These are phyloP conservation scores for Ptilodon capucinus DNA, from an alignment of 2,888 invertebrate species.

Conservation along the genomic window DNA sequence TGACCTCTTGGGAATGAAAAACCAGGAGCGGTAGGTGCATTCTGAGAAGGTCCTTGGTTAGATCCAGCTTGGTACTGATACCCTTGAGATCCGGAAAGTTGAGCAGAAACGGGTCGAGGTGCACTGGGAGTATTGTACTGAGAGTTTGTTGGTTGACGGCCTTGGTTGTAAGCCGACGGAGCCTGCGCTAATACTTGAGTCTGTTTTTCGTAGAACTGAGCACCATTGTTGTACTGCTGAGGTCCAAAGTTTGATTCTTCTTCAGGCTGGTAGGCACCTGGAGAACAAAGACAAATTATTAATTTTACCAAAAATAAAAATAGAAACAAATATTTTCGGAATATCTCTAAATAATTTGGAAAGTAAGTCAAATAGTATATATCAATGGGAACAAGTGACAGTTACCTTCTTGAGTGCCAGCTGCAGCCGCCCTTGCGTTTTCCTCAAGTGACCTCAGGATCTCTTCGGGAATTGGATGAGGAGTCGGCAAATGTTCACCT, in stretches of 20 bases:
- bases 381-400: no score
- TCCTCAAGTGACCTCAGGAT: conserved; percentile 70
- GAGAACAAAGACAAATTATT: conserved; percentile 17
- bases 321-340: no score
- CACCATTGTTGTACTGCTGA: conserved; percentile 37
- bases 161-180: neutral
- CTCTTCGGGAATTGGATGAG: conserved; percentile 73
- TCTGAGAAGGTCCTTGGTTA: conserved; percentile 27
- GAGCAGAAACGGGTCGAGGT: neutral
- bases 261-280: conserved; percentile 72
- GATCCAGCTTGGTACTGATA: conserved; percentile 31
- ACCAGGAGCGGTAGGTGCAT: conserved; percentile 5
- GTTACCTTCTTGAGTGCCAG: conserved; percentile 75
- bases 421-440: conserved; percentile 70
- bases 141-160: conserved; percentile 8
- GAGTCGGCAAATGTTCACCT: conserved; percentile 72
- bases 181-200: conserved; percentile 11
- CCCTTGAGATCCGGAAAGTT: conserved; percentile 5
- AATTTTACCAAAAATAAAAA: neutral
- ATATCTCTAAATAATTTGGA: no score
- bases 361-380: no score
- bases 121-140: conserved; percentile 4
- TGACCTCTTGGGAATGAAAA: conserved; percentile 1
- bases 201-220: conserved; percentile 21
- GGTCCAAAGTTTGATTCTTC: conserved; percentile 46